Evolutionary conservation across 2,113 vertebrate species (phyloP).

Genomic region (Coptodon rendalli): DNA sequence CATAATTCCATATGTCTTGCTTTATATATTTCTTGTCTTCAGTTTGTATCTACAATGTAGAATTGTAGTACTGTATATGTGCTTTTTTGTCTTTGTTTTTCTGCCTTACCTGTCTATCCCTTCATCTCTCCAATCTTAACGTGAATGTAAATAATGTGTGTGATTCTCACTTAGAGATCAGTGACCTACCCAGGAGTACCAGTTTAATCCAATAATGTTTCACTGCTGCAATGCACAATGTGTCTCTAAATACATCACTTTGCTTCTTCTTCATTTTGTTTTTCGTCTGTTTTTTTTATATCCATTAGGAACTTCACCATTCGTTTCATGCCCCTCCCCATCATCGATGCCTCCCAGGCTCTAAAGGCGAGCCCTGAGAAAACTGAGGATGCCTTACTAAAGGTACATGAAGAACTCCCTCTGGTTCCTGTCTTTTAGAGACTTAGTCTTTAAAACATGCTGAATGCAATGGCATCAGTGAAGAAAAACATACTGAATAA

Average conservation of each 20-base stretch:
- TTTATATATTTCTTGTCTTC: not conserved
- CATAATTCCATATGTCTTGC: not conserved
- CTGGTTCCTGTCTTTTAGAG: not conserved
- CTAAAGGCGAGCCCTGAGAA: constrained; percentile 94
- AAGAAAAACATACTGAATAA: not conserved
- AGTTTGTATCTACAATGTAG: not conserved
- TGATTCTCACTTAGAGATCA: not conserved
- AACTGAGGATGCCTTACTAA: constrained; percentile 92
- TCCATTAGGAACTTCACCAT: constrained; percentile 87
- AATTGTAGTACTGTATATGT: not conserved
- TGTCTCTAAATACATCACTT: not conserved
- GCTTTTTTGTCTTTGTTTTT: not conserved
- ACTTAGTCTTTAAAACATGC: not conserved
- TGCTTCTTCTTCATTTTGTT: not conserved
- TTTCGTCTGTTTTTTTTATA: not conserved
- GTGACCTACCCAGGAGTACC: not conserved
- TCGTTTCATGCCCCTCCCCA: constrained; percentile 95
- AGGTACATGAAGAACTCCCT: constrained; percentile 68
- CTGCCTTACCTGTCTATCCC: not conserved
- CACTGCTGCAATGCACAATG: not conserved
- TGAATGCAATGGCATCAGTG: not conserved
- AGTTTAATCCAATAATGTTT: not conserved
- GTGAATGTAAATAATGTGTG: not conserved
- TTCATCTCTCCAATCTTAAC: not conserved
- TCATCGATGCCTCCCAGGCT: constrained; percentile 94